These are phyloP conservation scores for Zaprionus ghesquierei DNA, from an alignment of 1,140 invertebrate species.

Conservation along the genomic window DNA sequence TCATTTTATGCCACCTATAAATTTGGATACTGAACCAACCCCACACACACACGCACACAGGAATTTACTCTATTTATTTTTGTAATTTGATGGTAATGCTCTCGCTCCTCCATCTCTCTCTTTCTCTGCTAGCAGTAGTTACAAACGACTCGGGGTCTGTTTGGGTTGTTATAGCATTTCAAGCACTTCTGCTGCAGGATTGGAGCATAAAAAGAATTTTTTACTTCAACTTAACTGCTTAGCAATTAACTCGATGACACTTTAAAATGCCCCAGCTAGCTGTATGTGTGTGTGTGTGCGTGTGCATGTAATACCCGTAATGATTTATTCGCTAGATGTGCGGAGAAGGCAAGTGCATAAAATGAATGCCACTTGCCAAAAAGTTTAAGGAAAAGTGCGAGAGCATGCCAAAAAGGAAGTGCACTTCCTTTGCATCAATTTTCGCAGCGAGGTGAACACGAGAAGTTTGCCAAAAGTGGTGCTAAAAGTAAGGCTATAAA, in stretches of 20 bases:
- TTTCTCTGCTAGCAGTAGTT: background rate
- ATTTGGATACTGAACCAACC: slow-evolving; percentile 38
- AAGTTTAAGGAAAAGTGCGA: slow-evolving; percentile 26
- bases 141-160: background rate
- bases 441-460: background rate
- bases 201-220: slow-evolving; percentile 20
- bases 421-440: background rate
- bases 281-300: background rate
- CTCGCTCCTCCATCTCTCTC: background rate
- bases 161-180: slow-evolving; percentile 15
- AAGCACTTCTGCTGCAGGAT: slow-evolving; percentile 22
- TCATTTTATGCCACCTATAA: slow-evolving; percentile 73
- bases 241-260: slow-evolving; percentile 52
- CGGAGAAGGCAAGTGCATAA: slow-evolving; percentile 16
- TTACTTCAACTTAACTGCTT: slow-evolving; percentile 32
- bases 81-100: slow-evolving; percentile 71
- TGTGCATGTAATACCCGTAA: slow-evolving; percentile 21
- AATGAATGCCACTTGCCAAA: slow-evolving; percentile 28
- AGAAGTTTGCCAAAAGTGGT: background rate
- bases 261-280: slow-evolving; percentile 30
- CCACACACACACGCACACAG: too few relatives aligned
- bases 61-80: slow-evolving; percentile 65
- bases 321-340: slow-evolving; percentile 42
- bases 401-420: slow-evolving; percentile 35
- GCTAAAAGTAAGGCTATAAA: background rate